Conservation (phyloP, 2,888 invertebrate species). For the Mesochorus sp. region DNA sequence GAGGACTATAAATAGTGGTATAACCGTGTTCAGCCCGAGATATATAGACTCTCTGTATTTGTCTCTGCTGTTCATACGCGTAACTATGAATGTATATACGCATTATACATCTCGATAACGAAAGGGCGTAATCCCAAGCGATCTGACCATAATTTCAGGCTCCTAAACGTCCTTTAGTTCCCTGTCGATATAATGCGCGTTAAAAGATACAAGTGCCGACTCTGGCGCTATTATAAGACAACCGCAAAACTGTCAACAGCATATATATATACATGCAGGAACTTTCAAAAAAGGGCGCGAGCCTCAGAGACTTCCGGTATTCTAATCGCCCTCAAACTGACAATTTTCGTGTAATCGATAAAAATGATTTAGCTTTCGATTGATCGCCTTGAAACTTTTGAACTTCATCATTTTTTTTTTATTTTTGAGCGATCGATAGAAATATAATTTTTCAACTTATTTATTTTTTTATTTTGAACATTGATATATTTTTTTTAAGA, state of each 20-base stretch:
- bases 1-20: slow-evolving; percentile 38
- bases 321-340: too few species aligned
- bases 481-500: too few species aligned
- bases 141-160: not conserved
- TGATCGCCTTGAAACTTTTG: too few species aligned
- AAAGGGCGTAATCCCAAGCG: not conserved
- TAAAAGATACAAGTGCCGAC: too few species aligned
- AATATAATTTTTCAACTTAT: too few species aligned
- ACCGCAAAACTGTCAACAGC: slow-evolving; percentile 80
- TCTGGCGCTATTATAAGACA: slow-evolving; percentile 78
- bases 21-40: not conserved
- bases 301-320: slow-evolving; percentile 71
- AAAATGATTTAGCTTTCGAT: too few species aligned
- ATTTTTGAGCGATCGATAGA: too few species aligned
- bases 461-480: too few species aligned
- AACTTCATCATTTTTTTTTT: too few species aligned
- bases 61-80: not conserved
- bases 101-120: not conserved
- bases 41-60: slow-evolving; percentile 1
- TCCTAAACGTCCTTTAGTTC: not conserved
- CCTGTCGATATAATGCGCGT: too few species aligned
- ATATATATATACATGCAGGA: slow-evolving; percentile 61
- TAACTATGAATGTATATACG: not conserved
- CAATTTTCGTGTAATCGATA: too few species aligned
- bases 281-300: slow-evolving; percentile 68